Evolutionary conservation across 2,113 vertebrate species (phyloP).

Genomic region (Tretioscincus oriximinensis): DNA sequence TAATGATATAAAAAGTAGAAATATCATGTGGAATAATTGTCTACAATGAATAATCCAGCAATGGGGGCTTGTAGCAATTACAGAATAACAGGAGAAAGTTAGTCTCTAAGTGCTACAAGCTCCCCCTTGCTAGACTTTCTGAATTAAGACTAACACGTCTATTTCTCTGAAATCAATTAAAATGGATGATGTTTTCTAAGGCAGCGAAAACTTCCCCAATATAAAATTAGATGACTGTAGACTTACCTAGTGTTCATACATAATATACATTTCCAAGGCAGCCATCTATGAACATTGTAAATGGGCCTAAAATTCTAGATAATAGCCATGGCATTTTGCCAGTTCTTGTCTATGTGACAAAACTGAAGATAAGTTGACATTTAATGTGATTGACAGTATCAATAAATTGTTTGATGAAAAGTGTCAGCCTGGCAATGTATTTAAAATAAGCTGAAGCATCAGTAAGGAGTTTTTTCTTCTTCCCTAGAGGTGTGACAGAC

Average conservation of each 20-base stretch:
- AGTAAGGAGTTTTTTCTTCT: neutral
- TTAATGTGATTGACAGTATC: conserved; percentile 1
- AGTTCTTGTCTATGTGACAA: neutral
- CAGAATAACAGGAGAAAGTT: too few species aligned
- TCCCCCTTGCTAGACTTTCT: too few species aligned
- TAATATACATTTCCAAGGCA: neutral
- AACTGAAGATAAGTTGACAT: neutral
- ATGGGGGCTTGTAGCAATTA: too few species aligned
- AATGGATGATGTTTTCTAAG: neutral
- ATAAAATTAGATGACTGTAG: neutral
- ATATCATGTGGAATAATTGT: neutral
- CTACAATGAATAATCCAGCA: neutral
- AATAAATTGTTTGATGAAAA: neutral
- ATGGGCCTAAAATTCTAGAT: neutral
- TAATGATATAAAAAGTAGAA: neutral
- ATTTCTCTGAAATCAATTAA: too few species aligned
- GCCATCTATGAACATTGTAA: neutral
- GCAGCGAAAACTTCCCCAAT: neutral
- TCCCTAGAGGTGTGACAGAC: neutral
- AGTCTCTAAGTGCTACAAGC: too few species aligned
- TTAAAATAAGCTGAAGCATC: neutral
- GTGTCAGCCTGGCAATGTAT: neutral
- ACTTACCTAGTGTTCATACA: neutral
- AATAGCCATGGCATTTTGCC: neutral
- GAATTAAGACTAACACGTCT: too few species aligned